phyloP scores from a whole-genome alignment of 2,113 vertebrate genomes.

The Oryzias javanicus region DNA sequence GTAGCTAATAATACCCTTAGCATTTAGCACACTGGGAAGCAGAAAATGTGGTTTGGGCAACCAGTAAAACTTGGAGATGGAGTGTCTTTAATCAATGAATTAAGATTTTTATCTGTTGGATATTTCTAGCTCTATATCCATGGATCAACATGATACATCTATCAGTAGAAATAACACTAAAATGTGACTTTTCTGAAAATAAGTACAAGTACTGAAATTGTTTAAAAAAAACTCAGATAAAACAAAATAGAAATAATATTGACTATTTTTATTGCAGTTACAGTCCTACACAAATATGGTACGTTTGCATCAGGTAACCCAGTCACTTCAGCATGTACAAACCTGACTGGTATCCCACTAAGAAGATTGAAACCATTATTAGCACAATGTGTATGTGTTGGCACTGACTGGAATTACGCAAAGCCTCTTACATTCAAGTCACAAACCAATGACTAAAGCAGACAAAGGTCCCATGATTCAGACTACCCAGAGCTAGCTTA shows the following conservation, averaged over 20 bases:
- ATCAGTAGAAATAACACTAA: neutral
- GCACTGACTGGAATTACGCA: conserved; percentile 54
- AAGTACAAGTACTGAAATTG: too few species aligned
- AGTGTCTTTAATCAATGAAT: conserved; percentile 24
- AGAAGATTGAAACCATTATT: conserved; percentile 57
- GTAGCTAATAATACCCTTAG: conserved; percentile 41
- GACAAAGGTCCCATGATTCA: conserved; percentile 51
- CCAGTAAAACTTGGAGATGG: conserved; percentile 74
- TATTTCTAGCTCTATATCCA: neutral
- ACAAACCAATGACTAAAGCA: conserved; percentile 52
- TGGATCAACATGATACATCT: neutral
- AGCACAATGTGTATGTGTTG: conserved; percentile 38
- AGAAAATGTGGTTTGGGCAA: conserved; percentile 66
- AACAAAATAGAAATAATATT: neutral
- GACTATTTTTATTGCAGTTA: conserved; percentile 23
- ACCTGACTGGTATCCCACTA: conserved; percentile 45
- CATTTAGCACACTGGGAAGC: conserved; percentile 39
- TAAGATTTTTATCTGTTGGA: neutral
- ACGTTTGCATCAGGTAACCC: neutral
- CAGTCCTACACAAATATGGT: neutral
- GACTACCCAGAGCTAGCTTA: conserved; percentile 33
- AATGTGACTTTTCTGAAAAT: neutral
- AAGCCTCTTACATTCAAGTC: conserved; percentile 69
- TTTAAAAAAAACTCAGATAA: neutral
- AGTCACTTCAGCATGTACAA: conserved; percentile 14